phyloP scores from a whole-genome alignment of 2,888 invertebrate species.

The Drosophila cracens region DNA sequence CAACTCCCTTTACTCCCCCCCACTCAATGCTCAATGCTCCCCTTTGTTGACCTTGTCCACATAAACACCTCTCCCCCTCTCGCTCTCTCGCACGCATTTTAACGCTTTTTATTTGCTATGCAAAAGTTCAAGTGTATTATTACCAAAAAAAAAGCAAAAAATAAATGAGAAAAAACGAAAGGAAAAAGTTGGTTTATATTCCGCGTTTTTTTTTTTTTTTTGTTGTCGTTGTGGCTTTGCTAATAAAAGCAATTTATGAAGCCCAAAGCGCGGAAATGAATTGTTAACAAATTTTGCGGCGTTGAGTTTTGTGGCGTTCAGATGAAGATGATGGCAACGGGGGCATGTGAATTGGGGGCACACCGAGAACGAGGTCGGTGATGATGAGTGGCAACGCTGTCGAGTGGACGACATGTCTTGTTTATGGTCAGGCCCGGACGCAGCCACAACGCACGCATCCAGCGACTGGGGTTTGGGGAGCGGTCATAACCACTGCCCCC shows the following conservation, averaged over 20 bases:
- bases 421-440: conserved; percentile 62
- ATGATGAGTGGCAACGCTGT: conserved; percentile 60
- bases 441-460: conserved; percentile 35
- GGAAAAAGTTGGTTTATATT: conserved; percentile 57
- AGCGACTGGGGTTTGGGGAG: conserved; percentile 14
- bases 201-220: conserved; percentile 30
- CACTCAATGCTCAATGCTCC: background rate
- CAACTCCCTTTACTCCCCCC: background rate
- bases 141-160: conserved; percentile 42
- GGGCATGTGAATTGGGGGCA: background rate
- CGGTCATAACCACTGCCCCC: background rate
- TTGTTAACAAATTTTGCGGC: conserved; percentile 76
- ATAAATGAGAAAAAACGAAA: conserved; percentile 1
- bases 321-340: conserved; percentile 31
- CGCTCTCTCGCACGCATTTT: conserved; percentile 52
- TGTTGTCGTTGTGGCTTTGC: conserved; percentile 55
- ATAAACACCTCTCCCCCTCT: background rate
- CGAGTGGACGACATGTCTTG: conserved; percentile 73
- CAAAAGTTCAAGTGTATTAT: conserved; percentile 80
- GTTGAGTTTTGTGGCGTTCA: conserved; percentile 39
- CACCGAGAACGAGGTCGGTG: conserved; percentile 2
- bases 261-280: conserved; percentile 80
- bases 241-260: conserved; percentile 81
- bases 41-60: conserved; percentile 9
- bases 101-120: conserved; percentile 78